Evolutionary conservation across 2,797 vertebrate genomes (phyloP).

Genomic region (Lutjanus campechanus): DNA sequence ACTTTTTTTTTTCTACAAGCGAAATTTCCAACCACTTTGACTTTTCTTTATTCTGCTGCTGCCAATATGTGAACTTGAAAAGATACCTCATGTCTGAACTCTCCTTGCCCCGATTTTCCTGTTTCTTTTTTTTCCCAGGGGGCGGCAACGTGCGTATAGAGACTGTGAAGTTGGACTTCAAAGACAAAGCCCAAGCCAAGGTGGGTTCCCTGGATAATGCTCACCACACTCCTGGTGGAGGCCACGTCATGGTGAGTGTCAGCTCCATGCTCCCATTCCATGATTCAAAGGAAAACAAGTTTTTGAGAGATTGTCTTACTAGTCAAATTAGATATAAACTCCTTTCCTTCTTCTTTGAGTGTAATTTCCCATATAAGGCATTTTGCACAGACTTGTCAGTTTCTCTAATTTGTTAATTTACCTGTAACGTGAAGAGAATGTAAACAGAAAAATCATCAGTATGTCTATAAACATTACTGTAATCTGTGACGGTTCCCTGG

Average conservation of each 20-base stretch:
- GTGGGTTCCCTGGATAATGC: constrained; percentile 97
- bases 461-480: neutral
- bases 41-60: neutral
- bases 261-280: constrained; percentile 42
- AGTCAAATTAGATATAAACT: neutral
- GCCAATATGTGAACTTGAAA: too few relatives aligned
- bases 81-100: neutral
- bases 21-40: neutral
- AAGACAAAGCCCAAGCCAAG: constrained; percentile 99
- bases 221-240: constrained; percentile 94
- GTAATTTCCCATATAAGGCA: neutral
- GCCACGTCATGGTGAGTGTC: constrained; percentile 89
- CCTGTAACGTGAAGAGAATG: neutral
- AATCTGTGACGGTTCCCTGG: neutral
- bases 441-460: neutral
- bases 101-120: neutral
- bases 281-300: constrained; percentile 59
- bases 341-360: neutral
- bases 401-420: neutral
- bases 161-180: constrained; percentile 98
- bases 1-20: neutral
- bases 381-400: neutral
- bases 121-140: constrained; percentile 82
- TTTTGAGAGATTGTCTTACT: constrained; percentile 57
- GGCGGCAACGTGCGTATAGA: constrained; percentile 97